A percentile compares a stretch with the other conserved stretches of the same genome.
Conservation (phyloP, 1,140 invertebrate species). For the Nephotettix cincticeps region DNA sequence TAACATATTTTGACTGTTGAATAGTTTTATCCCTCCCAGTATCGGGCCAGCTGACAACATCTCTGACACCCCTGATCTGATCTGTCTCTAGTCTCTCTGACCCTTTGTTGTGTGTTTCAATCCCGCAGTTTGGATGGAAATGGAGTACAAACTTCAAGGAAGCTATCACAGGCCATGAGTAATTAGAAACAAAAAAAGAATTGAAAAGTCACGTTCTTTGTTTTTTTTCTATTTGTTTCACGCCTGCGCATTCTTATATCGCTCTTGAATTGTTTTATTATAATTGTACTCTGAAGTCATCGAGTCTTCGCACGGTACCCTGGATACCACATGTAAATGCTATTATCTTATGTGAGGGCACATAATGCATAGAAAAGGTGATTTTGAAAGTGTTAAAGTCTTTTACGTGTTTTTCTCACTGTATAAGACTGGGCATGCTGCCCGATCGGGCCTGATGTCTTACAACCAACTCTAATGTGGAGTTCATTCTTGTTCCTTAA, state of each 20-base stretch:
- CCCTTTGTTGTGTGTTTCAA: constrained; percentile 33
- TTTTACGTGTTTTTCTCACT: too few relatives aligned
- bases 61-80: not conserved
- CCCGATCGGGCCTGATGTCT: too few relatives aligned
- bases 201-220: constrained; percentile 28
- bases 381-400: too few relatives aligned
- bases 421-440: too few relatives aligned
- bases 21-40: too few relatives aligned
- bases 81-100: constrained; percentile 23
- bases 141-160: constrained; percentile 93
- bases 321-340: not conserved
- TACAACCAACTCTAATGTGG: too few relatives aligned
- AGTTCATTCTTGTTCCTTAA: too few relatives aligned
- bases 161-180: constrained; percentile 76
- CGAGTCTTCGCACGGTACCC: constrained; percentile 4
- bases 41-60: too few relatives aligned
- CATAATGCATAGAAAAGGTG: too few relatives aligned
- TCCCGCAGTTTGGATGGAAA: constrained; percentile 78
- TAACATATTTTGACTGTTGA: too few relatives aligned
- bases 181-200: constrained; percentile 45
- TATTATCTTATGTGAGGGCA: constrained; percentile 15
- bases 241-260: constrained; percentile 26
- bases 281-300: constrained; percentile 8
- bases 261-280: constrained; percentile 21
- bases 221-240: constrained; percentile 31